Conservation (phyloP, 2,113 vertebrate genomes). For the Galeopterus variegatus region DNA sequence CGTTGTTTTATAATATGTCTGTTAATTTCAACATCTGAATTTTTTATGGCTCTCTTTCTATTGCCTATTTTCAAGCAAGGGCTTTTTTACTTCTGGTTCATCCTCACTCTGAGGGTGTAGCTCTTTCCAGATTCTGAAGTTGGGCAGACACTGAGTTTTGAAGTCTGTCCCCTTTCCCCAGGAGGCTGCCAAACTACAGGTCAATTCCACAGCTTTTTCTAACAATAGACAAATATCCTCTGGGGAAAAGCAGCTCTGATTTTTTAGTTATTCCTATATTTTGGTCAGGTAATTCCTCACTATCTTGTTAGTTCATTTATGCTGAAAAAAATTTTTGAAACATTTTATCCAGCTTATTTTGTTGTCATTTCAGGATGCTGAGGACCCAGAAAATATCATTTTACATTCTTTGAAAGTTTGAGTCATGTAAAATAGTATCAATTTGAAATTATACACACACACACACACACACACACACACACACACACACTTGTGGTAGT, state of each 20-base stretch:
- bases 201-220: slow-evolving; percentile 32
- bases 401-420: background rate
- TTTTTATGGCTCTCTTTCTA: slow-evolving; percentile 15
- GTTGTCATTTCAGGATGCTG: background rate
- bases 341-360: background rate
- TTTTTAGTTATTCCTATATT: slow-evolving; percentile 13
- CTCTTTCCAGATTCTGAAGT: background rate
- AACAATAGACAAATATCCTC: slow-evolving; percentile 10
- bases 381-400: background rate
- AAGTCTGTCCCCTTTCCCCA: background rate
- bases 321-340: background rate
- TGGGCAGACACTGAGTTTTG: background rate
- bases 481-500: background rate
- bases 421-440: background rate
- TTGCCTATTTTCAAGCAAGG: background rate
- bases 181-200: background rate
- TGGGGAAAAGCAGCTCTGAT: slow-evolving; percentile 17
- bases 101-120: background rate
- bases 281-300: background rate
- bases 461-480: background rate
- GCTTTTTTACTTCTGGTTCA: background rate
- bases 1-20: background rate
- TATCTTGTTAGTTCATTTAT: background rate
- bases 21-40: slow-evolving; percentile 31
- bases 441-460: background rate